Percentiles rank a stretch among this genome's conserved stretches.
These are phyloP conservation scores for Metellina segmentata DNA, from an alignment of 2,888 invertebrate species.

Conservation along the genomic window DNA sequence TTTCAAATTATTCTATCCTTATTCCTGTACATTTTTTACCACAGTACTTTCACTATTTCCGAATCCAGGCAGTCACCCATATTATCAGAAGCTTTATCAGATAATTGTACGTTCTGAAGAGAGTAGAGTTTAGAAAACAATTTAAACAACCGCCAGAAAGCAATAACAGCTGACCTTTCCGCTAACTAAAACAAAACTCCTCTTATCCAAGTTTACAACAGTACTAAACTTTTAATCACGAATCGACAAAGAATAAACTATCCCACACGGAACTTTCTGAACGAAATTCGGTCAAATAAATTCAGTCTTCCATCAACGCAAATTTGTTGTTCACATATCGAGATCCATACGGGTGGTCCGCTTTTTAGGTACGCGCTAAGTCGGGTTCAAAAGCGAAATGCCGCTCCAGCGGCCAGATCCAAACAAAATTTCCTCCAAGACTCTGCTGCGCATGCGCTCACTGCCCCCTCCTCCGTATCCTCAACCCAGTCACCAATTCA, in stretches of 20 bases:
- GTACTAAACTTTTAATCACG: background rate
- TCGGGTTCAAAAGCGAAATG: constrained; percentile 60
- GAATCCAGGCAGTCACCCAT: no score
- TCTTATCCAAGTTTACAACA: background rate
- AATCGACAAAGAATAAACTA: background rate
- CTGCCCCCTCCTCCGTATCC: background rate
- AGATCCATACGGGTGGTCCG: background rate
- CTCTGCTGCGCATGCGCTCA: constrained; percentile 51
- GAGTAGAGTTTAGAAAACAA: no score
- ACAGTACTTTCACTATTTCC: no score
- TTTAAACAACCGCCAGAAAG: no score
- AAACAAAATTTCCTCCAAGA: constrained; percentile 63
- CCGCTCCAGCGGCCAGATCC: constrained; percentile 10
- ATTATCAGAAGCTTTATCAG: no score
- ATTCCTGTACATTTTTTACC: no score
- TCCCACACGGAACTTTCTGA: background rate
- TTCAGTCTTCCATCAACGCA: background rate
- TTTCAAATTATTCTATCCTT: no score
- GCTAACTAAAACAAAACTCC: no score
- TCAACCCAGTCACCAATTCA: background rate
- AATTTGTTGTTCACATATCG: background rate
- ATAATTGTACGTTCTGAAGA: no score
- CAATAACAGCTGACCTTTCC: no score
- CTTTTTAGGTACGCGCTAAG: constrained; percentile 2
- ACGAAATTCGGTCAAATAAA: background rate